Base-by-base conservation (phyloP, 2,888 invertebrate genomes). In the Diadromus collaris region DNA sequence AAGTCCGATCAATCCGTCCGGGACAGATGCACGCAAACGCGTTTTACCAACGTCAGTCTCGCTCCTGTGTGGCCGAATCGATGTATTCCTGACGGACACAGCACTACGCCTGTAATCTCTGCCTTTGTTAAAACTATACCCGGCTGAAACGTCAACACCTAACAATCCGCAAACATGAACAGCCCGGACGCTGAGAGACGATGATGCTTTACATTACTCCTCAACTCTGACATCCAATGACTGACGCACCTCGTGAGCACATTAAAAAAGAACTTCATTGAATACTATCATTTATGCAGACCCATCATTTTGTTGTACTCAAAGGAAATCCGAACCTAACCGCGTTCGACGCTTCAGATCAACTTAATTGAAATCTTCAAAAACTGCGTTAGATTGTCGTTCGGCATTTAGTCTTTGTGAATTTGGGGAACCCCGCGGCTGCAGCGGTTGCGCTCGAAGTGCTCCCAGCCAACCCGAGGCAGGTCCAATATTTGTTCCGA, bases 1-100 rank as follows among this genome's bases (percentile, higher is more conserved):
- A 83, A 78, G 84, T 83, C 82, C 83, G 78, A 84, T 85, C 82
- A 84, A 83, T 81, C 63, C 64, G 64, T 63, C 78, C 78, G 71
- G 54, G 64, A 56, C 76, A 51, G 80, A 76, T 82, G 84, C 80
- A 81, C 65, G 67, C 78, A 81, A 51, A 83, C 78, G 76, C 81
- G 79, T 79, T 77, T 61, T 79, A 76, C 68, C 79, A 76, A 76
- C 82, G 74, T 69, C 74, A 63, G 58, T 56, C 54, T n/a, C 21
- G 60, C 38, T 54, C 58, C 60, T 51, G 71, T 60, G 64, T 64
- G 32, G 56, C 34, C 38, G 24, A 51, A 21, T 21, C 76, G 19
- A 34, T 72, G 46, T 46, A 38, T 63, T 63, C 13, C 71, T 56
- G 61, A 68, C 34, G 44, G 63, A 73, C 68, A n/a, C 63, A 44